Percentiles rank a stretch among this genome's conserved stretches.
These are phyloP conservation scores for Musca domestica DNA, from an alignment of 1,140 invertebrate genomes.

Conservation along the genomic window DNA sequence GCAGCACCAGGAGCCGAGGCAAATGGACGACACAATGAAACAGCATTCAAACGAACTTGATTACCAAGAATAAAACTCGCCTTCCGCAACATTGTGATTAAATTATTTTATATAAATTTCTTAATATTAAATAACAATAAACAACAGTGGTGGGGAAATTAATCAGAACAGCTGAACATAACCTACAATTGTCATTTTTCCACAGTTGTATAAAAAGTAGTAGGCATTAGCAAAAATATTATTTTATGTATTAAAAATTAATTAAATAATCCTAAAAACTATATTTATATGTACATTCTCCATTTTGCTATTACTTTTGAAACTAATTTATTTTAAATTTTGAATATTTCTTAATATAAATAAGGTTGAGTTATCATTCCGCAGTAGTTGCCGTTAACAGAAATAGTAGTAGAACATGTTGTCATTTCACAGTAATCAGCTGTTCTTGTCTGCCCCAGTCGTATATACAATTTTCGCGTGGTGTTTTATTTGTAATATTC, in stretches of 20 bases:
- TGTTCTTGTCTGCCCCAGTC: too few species aligned
- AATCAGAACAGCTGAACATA: neutral
- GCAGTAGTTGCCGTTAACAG: neutral
- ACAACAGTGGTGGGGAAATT: neutral
- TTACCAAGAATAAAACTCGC: slow-evolving; percentile 28
- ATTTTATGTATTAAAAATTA: neutral
- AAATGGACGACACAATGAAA: slow-evolving; percentile 28
- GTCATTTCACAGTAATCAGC: too few species aligned
- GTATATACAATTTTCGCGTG: slow-evolving; percentile 18
- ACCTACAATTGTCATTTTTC: neutral
- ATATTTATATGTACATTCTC: neutral
- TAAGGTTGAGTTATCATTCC: neutral
- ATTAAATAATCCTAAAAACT: neutral
- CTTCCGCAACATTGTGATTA: slow-evolving; percentile 37
- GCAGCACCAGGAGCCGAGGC: neutral
- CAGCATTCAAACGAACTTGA: slow-evolving; percentile 5
- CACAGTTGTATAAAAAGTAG: slow-evolving; percentile 6
- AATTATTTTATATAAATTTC: neutral
- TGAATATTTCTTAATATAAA: neutral
- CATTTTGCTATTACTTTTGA: neutral
- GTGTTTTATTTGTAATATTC: neutral
- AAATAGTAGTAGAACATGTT: too few species aligned
- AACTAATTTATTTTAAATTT: neutral
- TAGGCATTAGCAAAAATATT: neutral
- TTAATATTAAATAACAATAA: slow-evolving; percentile 21